phyloP scores from a whole-genome alignment of 2,888 invertebrate species.

The Cyclophora albipunctata region DNA sequence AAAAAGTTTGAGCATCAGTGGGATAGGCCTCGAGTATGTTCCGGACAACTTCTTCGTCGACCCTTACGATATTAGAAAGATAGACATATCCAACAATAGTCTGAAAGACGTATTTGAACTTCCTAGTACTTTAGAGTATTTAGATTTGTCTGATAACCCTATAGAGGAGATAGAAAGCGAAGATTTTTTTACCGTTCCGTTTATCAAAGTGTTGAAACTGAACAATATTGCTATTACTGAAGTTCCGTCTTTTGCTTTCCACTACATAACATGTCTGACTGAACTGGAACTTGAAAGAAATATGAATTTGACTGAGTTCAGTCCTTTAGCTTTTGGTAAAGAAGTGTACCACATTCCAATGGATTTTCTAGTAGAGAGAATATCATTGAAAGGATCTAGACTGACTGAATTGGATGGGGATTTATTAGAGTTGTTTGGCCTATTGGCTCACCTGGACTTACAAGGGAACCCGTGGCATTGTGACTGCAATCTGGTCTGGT shows the following conservation, averaged over 20 bases:
- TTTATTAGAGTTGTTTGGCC: conserved; percentile 61
- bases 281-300: conserved; percentile 74
- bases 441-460: conserved; percentile 61
- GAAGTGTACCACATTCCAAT: conserved; percentile 52
- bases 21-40: conserved; percentile 39
- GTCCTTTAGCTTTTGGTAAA: conserved; percentile 52
- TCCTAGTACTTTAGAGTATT: conserved; percentile 71
- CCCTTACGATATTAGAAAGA: conserved; percentile 56
- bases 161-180: conserved; percentile 62
- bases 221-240: conserved; percentile 73
- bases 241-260: conserved; percentile 73
- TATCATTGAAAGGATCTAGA: conserved; percentile 65
- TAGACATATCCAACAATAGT: conserved; percentile 72
- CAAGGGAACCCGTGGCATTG: conserved; percentile 80
- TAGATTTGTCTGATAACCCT: conserved; percentile 79
- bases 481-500: conserved; percentile 76
- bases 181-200: conserved; percentile 67
- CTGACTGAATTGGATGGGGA: conserved; percentile 50
- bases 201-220: conserved; percentile 68
- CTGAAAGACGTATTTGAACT: conserved; percentile 70
- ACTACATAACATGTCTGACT: conserved; percentile 66
- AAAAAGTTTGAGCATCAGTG: conserved; percentile 43
- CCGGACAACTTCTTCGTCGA: conserved; percentile 59
- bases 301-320: conserved; percentile 65
- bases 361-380: conserved; percentile 55